These are phyloP conservation scores for Adelphocoris suturalis DNA, from an alignment of 2,888 invertebrate genomes.

Conservation along the genomic window DNA sequence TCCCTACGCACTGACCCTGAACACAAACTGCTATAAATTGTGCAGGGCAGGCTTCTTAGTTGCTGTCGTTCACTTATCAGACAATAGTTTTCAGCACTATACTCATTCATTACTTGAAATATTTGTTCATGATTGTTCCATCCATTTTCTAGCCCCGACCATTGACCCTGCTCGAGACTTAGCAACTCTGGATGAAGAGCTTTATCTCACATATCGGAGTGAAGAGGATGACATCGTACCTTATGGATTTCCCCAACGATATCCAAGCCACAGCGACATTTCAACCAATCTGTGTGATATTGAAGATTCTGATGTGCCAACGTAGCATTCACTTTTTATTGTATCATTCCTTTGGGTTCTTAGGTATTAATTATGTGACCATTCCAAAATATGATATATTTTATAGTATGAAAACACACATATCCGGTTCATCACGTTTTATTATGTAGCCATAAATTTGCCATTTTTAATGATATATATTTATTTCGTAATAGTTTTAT, in stretches of 20 bases:
- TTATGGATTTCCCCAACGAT: slow-evolving; percentile 80
- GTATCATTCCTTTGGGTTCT: slow-evolving; percentile 70
- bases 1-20: too few species aligned
- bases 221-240: slow-evolving; percentile 79
- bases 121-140: neutral
- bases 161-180: slow-evolving; percentile 84
- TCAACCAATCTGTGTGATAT: slow-evolving; percentile 95
- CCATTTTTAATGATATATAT: neutral
- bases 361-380: slow-evolving; percentile 50
- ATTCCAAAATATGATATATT: slow-evolving; percentile 46
- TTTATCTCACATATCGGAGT: slow-evolving; percentile 84
- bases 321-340: slow-evolving; percentile 75
- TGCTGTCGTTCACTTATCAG: too few species aligned
- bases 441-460: slow-evolving; percentile 14
- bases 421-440: slow-evolving; percentile 27
- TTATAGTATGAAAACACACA: slow-evolving; percentile 38
- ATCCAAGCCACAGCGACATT: slow-evolving; percentile 92
- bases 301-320: slow-evolving; percentile 82
- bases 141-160: slow-evolving; percentile 66
- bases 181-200: slow-evolving; percentile 85
- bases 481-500: neutral
- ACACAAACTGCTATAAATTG: too few species aligned
- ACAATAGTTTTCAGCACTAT: too few species aligned
- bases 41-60: too few species aligned
- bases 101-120: too few species aligned